Base-by-base conservation (phyloP, 1,140 invertebrate species). In the Leucophenga varia region DNA sequence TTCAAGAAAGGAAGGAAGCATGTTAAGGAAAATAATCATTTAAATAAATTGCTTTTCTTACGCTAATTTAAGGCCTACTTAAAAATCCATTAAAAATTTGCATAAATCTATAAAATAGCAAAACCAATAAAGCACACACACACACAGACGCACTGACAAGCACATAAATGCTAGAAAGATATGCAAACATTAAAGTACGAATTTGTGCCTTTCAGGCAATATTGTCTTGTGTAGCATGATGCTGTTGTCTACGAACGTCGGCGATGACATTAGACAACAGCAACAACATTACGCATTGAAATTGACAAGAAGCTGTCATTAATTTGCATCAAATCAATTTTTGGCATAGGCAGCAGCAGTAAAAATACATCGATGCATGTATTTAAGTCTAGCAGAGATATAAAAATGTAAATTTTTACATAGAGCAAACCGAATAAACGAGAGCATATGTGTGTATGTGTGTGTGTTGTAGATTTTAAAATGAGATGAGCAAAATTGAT, bases 71-170 rank as follows among this genome's bases (percentile, higher is more conserved):
- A 68, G 63, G 56, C 54, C 63, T 67, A 68, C 63, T 67, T 67
- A 67, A 67, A 67, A 67, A 68, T 67, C 63, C 63, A 67, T 67
- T 67, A 67, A 59, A 61, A 67, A 67, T 67, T 67, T 59, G 59
- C 63, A 63, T 67, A 58, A 46, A 63, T 67, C 56, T 58, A 59
- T 47, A 51, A 52, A 67, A 50, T 38, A 30, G 36, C 46, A 44
- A 22, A 32, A 25, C 47, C 12, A 39, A 14, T 7, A 21, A 42
- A 25, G 21, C 22, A 25, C 5, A 5, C 22, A 10, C 10, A 25
- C 22, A 25, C 5, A 10, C 22, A n/a, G n/a, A n/a, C n/a, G n/a
- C n/a, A n/a, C n/a, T n/a, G n/a, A n/a, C n/a, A n/a, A n/a, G n/a
- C n/a, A n/a, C n/a, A n/a, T n/a, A n/a, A n/a, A n/a, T n/a, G n/a